phyloP scores from a whole-genome alignment of 1,140 invertebrate genomes.

The Nasonia longicornis region DNA sequence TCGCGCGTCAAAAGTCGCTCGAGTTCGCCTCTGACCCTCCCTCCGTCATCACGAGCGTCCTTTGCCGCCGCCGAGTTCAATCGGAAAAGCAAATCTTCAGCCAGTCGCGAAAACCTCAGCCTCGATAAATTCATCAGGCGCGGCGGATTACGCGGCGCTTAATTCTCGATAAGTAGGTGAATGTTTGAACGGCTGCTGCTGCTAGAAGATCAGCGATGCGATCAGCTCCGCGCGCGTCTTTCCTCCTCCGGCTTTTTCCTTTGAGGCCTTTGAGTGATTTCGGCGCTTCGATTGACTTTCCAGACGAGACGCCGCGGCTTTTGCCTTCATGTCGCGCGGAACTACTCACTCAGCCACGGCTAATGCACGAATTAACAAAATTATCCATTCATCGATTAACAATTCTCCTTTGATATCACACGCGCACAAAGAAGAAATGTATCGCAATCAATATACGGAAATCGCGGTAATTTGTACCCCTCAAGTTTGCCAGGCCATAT shows the following conservation, averaged over 20 bases:
- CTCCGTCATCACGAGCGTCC: conserved; percentile 12
- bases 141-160: conserved; percentile 43
- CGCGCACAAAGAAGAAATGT: not conserved
- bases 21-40: conserved; percentile 45
- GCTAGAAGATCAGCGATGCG: conserved; percentile 36
- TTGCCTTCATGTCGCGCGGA: not conserved
- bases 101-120: conserved; percentile 45
- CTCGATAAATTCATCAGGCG: conserved; percentile 60
- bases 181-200: conserved; percentile 41
- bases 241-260: conserved; percentile 28
- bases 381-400: not conserved
- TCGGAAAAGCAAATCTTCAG: conserved; percentile 68
- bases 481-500: conserved; percentile 11
- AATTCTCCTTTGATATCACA: not conserved
- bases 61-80: conserved; percentile 57
- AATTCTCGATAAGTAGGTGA: conserved; percentile 49
- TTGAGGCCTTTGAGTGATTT: conserved; percentile 23
- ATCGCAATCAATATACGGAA: not conserved
- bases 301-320: not conserved
- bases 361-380: conserved; percentile 36
- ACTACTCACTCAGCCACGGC: not conserved
- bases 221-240: conserved; percentile 15
- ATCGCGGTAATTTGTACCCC: not conserved
- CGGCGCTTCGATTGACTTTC: conserved; percentile 17
- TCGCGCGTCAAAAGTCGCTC: conserved; percentile 64